Evolutionary conservation across 2,888 invertebrate species (phyloP).

Genomic region (Apodemia hepburni): DNA sequence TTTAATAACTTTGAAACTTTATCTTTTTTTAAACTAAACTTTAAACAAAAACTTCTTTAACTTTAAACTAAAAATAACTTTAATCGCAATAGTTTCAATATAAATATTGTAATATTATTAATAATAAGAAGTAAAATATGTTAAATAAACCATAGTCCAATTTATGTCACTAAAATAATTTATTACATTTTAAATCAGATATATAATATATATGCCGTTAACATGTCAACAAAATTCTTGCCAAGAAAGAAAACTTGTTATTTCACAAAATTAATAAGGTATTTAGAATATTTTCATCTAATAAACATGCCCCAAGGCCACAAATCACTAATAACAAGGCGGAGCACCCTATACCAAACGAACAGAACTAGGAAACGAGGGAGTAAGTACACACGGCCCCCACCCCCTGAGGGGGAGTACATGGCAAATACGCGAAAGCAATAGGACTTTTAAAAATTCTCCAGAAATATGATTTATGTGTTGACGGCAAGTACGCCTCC

Average conservation of each 20-base stretch:
- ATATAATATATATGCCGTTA: background rate
- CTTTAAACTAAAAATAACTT: too few species aligned
- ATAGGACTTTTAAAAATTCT: conserved; percentile 81
- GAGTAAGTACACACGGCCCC: conserved; percentile 76
- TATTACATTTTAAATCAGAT: background rate
- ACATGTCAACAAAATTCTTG: background rate
- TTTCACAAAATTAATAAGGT: conserved; percentile 6
- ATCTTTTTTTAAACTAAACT: too few species aligned
- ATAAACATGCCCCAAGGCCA: conserved; percentile 33
- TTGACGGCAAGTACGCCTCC: conserved; percentile 73
- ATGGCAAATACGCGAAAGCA: conserved; percentile 81
- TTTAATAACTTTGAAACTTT: too few species aligned
- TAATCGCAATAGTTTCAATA: too few species aligned
- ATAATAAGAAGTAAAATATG: too few species aligned
- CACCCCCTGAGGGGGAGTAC: conserved; percentile 65
- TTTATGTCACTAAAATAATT: too few species aligned
- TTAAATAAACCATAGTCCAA: too few species aligned
- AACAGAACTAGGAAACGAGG: conserved; percentile 77
- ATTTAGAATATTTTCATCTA: conserved; percentile 24
- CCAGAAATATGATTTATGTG: conserved; percentile 81
- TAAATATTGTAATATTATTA: too few species aligned
- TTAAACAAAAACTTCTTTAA: too few species aligned
- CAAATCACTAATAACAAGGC: conserved; percentile 35
- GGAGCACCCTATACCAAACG: conserved; percentile 48
- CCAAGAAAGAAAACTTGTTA: background rate